A percentile compares a stretch with the other conserved stretches of the same genome.
Conservation (phyloP, 2,113 vertebrate genomes). For the Myiozetetes cayanensis region DNA sequence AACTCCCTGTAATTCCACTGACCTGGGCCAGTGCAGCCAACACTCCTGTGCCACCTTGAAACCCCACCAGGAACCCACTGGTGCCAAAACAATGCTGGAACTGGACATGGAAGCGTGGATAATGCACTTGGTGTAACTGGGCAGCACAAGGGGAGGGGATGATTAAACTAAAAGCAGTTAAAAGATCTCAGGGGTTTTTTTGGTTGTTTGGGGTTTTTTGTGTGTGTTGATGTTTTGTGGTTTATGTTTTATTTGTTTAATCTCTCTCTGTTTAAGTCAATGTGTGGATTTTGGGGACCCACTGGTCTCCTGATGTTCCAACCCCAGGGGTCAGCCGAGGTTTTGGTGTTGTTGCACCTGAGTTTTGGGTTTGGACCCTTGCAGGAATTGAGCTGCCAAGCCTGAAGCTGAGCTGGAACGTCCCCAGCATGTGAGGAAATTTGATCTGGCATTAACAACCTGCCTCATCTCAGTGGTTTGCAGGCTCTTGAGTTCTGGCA, state of each 20-base stretch:
- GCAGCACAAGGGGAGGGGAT: not conserved
- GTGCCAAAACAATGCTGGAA: not conserved
- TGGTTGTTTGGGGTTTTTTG: not conserved
- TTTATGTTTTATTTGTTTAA: not conserved
- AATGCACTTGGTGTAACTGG: not conserved
- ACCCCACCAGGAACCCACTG: not conserved
- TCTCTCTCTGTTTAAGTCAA: not conserved
- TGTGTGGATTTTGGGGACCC: not conserved
- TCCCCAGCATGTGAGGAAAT: not conserved
- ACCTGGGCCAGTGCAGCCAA: not conserved
- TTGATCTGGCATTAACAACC: not conserved
- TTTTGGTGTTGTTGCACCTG: not conserved
- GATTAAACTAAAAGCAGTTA: not conserved
- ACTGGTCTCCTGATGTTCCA: not conserved
- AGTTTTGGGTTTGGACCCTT: not conserved
- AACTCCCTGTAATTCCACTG: not conserved
- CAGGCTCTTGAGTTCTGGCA: not conserved
- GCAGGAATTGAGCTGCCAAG: not conserved
- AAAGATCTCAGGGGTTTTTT: not conserved
- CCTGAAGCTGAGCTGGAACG: not conserved
- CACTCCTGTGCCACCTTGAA: not conserved
- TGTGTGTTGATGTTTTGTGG: rapidly evolving
- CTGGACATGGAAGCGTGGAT: not conserved
- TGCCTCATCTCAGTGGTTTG: not conserved
- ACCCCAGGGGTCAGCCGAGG: not conserved